phyloP scores from a whole-genome alignment of 2,888 invertebrate species.

The Piscicola geometra region DNA sequence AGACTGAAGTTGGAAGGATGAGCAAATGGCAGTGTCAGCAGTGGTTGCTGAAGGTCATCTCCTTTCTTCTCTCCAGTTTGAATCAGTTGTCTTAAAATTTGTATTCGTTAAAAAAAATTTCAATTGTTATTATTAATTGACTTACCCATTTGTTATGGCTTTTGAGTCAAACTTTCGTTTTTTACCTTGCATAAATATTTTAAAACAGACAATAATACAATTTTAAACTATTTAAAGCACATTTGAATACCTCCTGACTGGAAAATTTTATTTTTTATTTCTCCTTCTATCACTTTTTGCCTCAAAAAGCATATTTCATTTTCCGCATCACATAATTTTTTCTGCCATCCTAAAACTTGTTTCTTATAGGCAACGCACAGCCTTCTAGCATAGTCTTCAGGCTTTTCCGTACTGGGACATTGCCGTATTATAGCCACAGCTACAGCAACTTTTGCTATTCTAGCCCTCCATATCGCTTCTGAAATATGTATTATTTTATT shows the following conservation, averaged over 20 bases:
- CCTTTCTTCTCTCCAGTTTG: too few species aligned
- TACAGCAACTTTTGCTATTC: neutral
- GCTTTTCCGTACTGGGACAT: conserved; percentile 5
- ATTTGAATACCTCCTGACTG: neutral
- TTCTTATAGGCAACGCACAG: neutral
- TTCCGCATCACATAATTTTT: neutral
- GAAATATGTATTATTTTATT: too few species aligned
- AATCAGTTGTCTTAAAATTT: neutral
- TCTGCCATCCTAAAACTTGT: neutral
- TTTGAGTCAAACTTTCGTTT: neutral
- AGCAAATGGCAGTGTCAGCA: neutral
- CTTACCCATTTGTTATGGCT: too few species aligned
- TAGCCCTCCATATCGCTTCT: conserved; percentile 5
- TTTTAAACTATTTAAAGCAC: neutral
- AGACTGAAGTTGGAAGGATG: neutral
- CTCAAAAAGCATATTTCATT: neutral
- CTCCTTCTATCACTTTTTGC: neutral
- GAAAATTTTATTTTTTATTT: neutral
- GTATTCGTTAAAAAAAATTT: neutral
- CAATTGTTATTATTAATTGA: neutral
- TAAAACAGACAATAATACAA: neutral
- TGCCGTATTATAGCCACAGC: neutral
- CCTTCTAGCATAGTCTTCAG: neutral
- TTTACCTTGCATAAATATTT: neutral
- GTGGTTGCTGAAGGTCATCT: too few species aligned